Base-by-base conservation (phyloP, 2,888 invertebrate species). In the Nemoura dubitans region DNA sequence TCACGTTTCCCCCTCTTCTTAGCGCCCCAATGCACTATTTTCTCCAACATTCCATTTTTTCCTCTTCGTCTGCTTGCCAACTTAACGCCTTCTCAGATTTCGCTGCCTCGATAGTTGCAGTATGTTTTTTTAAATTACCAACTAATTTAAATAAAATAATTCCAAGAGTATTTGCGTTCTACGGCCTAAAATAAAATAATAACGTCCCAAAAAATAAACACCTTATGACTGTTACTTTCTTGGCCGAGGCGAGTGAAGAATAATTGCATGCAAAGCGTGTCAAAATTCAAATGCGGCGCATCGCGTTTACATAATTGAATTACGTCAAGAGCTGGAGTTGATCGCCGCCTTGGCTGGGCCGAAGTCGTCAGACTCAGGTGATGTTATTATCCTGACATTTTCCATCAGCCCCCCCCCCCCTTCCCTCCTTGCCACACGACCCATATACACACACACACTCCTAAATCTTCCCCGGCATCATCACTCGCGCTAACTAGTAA, bases 261-360 rank as follows among this genome's bases (percentile, higher is more conserved):
- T 59, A 16, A 59, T 21, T 59, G 16, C 59, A 59, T 7, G 59
- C 14, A 7, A 59, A 59, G 10, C 14, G 59, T 14, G 59, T 16
- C 36, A 36, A 36, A 36, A 36, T 59, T 21, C 21, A 59, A 3
- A 21, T 59, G 78, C 14, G 27, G n/a, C 6, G 81, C 21, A 81
- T 81, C 81, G 6, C 28, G 81, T 81, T 81, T 29, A 16, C n/a
- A n/a, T 81, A 81, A 30, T 81, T 27, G 27, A 81, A 81, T 81
- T 29, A 29, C 81, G n/a, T 5, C 5, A 1, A 27, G 29, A 81
- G 30, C 81, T 29, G 2, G n/a, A 30, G 81, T 78, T 26, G n/a
- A 36, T 36, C 36, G 59, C 14, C 21, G 21, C 3, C 59, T 7
- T 59, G 14, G 59, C 59, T 59, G 16, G 2, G 59, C 21, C 21